Conservation (phyloP, 2,888 invertebrate species). For the Sphaeridia pumilis region DNA sequence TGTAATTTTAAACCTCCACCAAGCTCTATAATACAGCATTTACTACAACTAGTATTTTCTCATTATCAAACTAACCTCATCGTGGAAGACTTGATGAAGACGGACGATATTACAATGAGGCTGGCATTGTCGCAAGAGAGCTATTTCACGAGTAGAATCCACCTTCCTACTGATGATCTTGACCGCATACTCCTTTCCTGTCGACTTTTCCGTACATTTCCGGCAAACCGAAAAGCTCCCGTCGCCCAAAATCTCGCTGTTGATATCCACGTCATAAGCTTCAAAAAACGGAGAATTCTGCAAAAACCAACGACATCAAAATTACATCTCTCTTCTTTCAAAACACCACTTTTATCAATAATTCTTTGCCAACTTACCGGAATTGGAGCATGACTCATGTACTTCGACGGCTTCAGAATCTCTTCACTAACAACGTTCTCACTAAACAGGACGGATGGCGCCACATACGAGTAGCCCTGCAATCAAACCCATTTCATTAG, state of each 20-base stretch:
- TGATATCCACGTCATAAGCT: constrained; percentile 62
- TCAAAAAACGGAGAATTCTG: constrained; percentile 78
- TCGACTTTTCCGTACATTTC: constrained; percentile 60
- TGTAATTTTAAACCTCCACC: too few relatives aligned
- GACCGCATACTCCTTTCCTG: constrained; percentile 68
- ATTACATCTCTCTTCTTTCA: too few relatives aligned
- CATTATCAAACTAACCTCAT: too few relatives aligned
- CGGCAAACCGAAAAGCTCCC: constrained; percentile 82
- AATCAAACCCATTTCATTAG: too few relatives aligned
- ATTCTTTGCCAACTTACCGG: constrained; percentile 12
- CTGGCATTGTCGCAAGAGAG: constrained; percentile 67
- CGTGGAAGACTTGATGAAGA: constrained; percentile 69
- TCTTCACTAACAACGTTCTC: constrained; percentile 65
- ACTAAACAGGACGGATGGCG: constrained; percentile 77
- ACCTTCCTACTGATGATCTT: constrained; percentile 64
- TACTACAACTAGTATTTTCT: too few relatives aligned
- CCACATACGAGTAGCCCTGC: constrained; percentile 86
- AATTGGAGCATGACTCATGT: constrained; percentile 14
- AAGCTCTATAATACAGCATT: too few relatives aligned
- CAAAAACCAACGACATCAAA: too few relatives aligned
- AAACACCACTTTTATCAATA: neutral
- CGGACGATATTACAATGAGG: constrained; percentile 79
- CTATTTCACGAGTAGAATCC: constrained; percentile 61
- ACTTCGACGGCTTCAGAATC: constrained; percentile 44
- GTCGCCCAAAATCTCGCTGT: constrained; percentile 60